phyloP scores from a whole-genome alignment of 2,113 vertebrate genomes.

The Poecilia latipinna region DNA sequence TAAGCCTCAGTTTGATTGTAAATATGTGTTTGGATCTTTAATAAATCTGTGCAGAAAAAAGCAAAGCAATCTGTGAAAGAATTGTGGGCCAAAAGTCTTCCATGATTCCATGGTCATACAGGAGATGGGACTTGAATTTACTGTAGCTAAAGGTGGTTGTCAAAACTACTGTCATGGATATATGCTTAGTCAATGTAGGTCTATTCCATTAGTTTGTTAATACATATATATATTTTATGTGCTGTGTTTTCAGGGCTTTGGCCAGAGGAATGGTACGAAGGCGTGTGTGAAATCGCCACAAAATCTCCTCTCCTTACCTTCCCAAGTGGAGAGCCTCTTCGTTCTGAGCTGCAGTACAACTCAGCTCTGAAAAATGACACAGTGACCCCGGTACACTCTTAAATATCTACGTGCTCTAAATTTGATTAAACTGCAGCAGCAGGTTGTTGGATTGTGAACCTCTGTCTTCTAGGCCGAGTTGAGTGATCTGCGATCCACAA shows the following conservation, averaged over 20 bases:
- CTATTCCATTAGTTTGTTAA: too few species aligned
- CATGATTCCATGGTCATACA: not conserved
- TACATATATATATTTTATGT: not conserved
- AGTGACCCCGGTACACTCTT: constrained; percentile 85
- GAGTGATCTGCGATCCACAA: constrained; percentile 90
- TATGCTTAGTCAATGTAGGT: not conserved
- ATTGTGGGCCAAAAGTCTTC: not conserved
- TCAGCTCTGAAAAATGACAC: constrained; percentile 98
- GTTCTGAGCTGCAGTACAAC: constrained; percentile 97
- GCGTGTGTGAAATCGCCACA: constrained; percentile 95
- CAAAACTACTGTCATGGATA: not conserved
- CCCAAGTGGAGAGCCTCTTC: constrained; percentile 94
- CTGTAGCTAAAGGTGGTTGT: not conserved
- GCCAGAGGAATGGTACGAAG: constrained; percentile 98
- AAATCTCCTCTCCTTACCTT: constrained; percentile 96
- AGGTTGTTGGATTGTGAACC: not conserved
- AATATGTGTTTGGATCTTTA: not conserved
- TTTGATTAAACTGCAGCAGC: not conserved
- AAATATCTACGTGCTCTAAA: not conserved
- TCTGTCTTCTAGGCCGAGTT: constrained; percentile 86
- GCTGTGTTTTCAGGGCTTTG: constrained; percentile 85
- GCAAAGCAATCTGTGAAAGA: not conserved
- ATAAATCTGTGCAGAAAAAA: not conserved
- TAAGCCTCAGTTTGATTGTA: not conserved
- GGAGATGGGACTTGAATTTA: not conserved